Evolutionary conservation across 2,888 invertebrate genomes (phyloP).

Genomic region (Gastracanthus pulcherrimus): DNA sequence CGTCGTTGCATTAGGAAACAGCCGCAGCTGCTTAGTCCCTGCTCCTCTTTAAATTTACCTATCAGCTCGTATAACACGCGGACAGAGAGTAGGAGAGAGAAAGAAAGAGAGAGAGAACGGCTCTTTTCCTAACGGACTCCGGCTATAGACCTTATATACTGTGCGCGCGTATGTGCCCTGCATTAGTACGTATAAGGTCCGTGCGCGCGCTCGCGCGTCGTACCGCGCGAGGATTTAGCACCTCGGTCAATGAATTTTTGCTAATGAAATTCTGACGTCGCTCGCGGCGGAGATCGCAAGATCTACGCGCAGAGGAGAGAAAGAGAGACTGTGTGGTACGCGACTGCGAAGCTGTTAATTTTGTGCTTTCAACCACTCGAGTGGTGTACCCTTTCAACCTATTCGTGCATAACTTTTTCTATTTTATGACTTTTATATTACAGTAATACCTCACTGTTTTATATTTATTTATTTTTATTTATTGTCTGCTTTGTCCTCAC

Average conservation of each 20-base stretch:
- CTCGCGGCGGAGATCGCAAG: not conserved
- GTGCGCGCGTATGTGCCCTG: not conserved
- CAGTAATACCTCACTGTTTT: too few relatives aligned
- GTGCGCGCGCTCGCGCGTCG: not conserved
- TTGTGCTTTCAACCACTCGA: not conserved
- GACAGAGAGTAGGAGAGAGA: not conserved
- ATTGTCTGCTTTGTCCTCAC: too few relatives aligned
- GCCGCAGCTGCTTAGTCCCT: slow-evolving; percentile 55
- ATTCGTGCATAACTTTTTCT: too few relatives aligned
- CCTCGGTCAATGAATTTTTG: slow-evolving; percentile 42
- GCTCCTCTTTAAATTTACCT: slow-evolving; percentile 56
- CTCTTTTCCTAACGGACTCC: slow-evolving; percentile 30
- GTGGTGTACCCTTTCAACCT: too few relatives aligned
- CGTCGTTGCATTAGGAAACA: slow-evolving; percentile 4
- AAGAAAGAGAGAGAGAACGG: not conserved
- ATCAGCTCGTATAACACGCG: slow-evolving; percentile 23
- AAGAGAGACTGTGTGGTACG: too few relatives aligned
- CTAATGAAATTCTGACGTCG: slow-evolving; percentile 12
- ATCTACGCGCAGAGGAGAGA: not conserved
- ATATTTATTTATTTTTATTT: too few relatives aligned
- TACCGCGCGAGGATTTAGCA: slow-evolving; percentile 36
- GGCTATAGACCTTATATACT: slow-evolving; percentile 35
- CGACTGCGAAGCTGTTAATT: not conserved
- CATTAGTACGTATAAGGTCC: slow-evolving; percentile 45
- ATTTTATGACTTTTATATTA: too few relatives aligned